Conservation (phyloP, 2,888 invertebrate genomes). For the Hirtodrosophila duncani region DNA sequence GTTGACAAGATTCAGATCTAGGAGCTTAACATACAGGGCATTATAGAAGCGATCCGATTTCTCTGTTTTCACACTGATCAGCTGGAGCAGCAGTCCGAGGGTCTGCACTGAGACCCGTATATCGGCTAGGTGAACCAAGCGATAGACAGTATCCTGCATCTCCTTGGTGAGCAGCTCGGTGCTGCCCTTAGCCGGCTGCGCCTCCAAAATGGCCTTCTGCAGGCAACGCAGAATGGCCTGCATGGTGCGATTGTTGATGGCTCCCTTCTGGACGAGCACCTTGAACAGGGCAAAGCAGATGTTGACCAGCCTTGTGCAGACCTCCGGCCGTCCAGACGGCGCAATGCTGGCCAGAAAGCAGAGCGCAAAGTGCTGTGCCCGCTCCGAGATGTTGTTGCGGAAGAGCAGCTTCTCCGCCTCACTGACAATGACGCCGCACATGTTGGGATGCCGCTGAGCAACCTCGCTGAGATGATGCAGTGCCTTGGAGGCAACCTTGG, state of each 20-base stretch:
- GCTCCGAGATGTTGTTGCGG: constrained; percentile 88
- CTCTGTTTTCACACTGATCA: constrained; percentile 72
- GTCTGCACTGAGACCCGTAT: constrained; percentile 83
- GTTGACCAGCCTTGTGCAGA: constrained; percentile 90
- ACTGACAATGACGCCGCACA: constrained; percentile 91
- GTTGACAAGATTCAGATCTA: constrained; percentile 85
- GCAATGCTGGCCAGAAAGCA: constrained; percentile 94
- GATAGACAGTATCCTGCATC: constrained; percentile 85
- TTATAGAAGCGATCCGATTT: constrained; percentile 84
- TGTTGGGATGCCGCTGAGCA: constrained; percentile 90
- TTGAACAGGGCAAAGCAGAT: constrained; percentile 98
- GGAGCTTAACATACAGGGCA: constrained; percentile 91
- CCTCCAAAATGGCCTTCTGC: constrained; percentile 82
- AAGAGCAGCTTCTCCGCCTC: constrained; percentile 95
- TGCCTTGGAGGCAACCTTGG: constrained; percentile 91
- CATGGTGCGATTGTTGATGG: constrained; percentile 90
- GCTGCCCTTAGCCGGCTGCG: constrained; percentile 67
- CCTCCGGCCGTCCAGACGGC: constrained; percentile 84
- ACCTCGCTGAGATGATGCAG: constrained; percentile 91
- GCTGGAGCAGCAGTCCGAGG: constrained; percentile 75
- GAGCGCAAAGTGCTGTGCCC: constrained; percentile 95
- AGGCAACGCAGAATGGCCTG: constrained; percentile 89
- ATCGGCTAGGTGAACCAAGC: constrained; percentile 88
- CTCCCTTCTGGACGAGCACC: constrained; percentile 88
- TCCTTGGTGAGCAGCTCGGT: constrained; percentile 75